These are phyloP conservation scores for Beaufortia kweichowensis DNA, from an alignment of 2,113 vertebrate genomes.

Conservation along the genomic window DNA sequence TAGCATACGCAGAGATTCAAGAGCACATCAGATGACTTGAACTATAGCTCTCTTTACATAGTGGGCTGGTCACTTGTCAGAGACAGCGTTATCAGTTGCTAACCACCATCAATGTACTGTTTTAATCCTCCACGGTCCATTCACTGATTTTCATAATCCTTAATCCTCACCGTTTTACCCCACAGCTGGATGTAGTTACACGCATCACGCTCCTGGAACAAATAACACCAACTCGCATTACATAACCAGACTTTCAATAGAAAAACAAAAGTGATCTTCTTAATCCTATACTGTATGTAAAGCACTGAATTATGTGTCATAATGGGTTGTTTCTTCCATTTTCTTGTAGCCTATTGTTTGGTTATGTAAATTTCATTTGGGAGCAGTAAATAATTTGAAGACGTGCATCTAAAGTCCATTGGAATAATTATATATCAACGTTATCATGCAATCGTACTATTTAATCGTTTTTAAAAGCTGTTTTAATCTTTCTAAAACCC, in stretches of 20 bases:
- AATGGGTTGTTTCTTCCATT: too few relatives aligned
- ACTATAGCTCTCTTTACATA: not conserved
- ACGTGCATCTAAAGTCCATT: too few relatives aligned
- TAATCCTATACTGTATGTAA: conserved; percentile 17
- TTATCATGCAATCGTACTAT: too few relatives aligned
- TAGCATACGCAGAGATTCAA: not conserved
- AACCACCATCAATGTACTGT: not conserved
- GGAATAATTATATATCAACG: too few relatives aligned
- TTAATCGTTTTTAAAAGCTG: too few relatives aligned
- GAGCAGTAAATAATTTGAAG: too few relatives aligned
- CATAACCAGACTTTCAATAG: not conserved
- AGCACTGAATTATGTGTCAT: not conserved
- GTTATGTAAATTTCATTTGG: too few relatives aligned
- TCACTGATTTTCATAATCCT: conserved; percentile 1
- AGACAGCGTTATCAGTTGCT: not conserved
- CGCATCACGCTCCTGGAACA: conserved; percentile 1
- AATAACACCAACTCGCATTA: conserved; percentile 9
- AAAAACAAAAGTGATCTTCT: not conserved
- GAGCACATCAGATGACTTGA: not conserved
- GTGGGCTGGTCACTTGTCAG: not conserved
- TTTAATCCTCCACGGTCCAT: not conserved
- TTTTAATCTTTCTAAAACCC: too few relatives aligned
- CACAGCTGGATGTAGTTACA: not conserved
- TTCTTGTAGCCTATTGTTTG: too few relatives aligned
- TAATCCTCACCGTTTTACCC: conserved; percentile 17